phyloP scores from a whole-genome alignment of 2,113 vertebrate genomes.

The Indicator maculatus region DNA sequence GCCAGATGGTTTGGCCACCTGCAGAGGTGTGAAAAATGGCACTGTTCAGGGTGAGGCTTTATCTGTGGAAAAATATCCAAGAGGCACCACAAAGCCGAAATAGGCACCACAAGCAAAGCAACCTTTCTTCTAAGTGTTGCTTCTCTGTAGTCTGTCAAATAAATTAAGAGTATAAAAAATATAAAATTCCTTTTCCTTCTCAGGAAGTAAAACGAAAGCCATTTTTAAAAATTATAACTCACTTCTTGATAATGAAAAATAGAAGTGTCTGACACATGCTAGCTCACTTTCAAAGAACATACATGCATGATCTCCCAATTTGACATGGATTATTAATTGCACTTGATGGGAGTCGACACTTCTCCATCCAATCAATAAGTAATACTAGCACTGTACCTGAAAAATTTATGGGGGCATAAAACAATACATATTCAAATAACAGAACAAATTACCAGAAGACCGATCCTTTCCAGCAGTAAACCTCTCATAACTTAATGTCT shows the following conservation, averaged over 20 bases:
- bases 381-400: background rate
- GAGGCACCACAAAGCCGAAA: too few relatives aligned
- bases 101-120: background rate
- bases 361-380: constrained; percentile 4
- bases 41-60: background rate
- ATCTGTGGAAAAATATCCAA: background rate
- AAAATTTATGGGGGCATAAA: background rate
- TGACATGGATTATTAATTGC: background rate
- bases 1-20: background rate
- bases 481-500: background rate
- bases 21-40: background rate
- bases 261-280: background rate
- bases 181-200: background rate
- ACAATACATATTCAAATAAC: background rate
- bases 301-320: background rate
- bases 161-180: background rate
- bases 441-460: background rate
- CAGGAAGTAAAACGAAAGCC: background rate
- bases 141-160: background rate
- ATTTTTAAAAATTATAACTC: background rate
- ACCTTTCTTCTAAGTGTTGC: background rate
- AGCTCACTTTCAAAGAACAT: background rate
- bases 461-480: background rate
- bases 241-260: background rate
- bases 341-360: background rate